Percentiles rank a stretch among this genome's conserved stretches.
Conservation (phyloP, 2,888 invertebrate genomes). For the Hirtodrosophila cameraria region DNA sequence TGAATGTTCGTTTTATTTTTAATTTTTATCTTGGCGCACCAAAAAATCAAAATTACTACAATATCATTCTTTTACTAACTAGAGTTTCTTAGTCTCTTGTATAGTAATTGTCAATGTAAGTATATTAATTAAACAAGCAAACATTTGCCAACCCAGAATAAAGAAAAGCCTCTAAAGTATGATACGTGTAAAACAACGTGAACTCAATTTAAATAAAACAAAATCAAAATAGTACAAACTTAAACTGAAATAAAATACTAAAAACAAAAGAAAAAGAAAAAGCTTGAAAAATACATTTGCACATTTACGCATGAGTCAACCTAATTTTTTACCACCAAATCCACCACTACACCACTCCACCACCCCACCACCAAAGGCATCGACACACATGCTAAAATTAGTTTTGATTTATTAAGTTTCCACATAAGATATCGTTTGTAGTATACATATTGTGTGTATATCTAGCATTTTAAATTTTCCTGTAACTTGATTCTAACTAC, state of each 20-base stretch:
- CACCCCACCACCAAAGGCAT: constrained; percentile 35
- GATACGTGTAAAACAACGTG: constrained; percentile 47
- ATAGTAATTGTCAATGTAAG: constrained; percentile 78
- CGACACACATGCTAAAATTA: constrained; percentile 45
- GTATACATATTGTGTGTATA: constrained; percentile 26
- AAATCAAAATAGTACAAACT: constrained; percentile 41
- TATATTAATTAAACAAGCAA: constrained; percentile 44
- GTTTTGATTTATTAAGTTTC: constrained; percentile 24
- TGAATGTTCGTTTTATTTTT: constrained; percentile 30
- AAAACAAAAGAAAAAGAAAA: constrained; percentile 45
- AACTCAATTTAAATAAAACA: constrained; percentile 45
- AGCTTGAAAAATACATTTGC: constrained; percentile 85
- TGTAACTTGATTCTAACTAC: constrained; percentile 59
- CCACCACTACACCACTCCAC: constrained; percentile 25
- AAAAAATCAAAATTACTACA: constrained; percentile 14
- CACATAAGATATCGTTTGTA: constrained; percentile 58
- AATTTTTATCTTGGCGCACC: constrained; percentile 53
- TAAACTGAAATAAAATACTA: constrained; percentile 20
- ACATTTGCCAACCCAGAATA: constrained; percentile 31
- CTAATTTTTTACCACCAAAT: constrained; percentile 69
- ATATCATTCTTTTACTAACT: constrained; percentile 38
- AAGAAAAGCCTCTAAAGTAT: constrained; percentile 40
- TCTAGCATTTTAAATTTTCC: constrained; percentile 40
- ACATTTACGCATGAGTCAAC: constrained; percentile 85
- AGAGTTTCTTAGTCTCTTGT: constrained; percentile 63